phyloP scores from a whole-genome alignment of 1,140 invertebrate genomes.

The Battus philenor region DNA sequence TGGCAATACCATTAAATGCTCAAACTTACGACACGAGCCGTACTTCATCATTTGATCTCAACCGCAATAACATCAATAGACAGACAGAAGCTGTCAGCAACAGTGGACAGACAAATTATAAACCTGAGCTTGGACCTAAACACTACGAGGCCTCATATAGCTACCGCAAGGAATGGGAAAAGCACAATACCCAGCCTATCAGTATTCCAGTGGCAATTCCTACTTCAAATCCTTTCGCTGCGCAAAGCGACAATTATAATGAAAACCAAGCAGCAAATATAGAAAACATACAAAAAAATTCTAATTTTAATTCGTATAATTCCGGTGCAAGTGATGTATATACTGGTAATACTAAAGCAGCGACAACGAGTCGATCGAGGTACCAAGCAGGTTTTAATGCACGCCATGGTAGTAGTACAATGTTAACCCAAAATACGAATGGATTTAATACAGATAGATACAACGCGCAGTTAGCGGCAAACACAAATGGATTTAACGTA shows the following conservation, averaged over 20 bases:
- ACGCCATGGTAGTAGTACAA: constrained; percentile 20
- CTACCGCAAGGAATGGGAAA: constrained; percentile 71
- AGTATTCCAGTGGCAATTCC: constrained; percentile 23
- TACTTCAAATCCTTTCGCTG: constrained; percentile 39
- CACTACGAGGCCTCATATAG: constrained; percentile 68
- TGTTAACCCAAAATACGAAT: constrained; percentile 21
- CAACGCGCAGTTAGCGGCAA: too few relatives aligned
- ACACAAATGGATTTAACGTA: constrained; percentile 2
- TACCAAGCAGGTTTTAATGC: constrained; percentile 28
- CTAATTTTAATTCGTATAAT: constrained; percentile 26
- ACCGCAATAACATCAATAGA: constrained; percentile 37
- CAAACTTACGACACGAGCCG: constrained; percentile 36
- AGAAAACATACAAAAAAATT: constrained; percentile 25
- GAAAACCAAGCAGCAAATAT: constrained; percentile 29
- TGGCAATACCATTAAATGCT: constrained; percentile 45
- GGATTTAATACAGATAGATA: constrained; percentile 8
- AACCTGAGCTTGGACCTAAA: constrained; percentile 38
- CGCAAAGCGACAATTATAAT: constrained; percentile 53
- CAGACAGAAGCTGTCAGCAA: constrained; percentile 41
- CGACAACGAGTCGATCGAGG: constrained; percentile 25
- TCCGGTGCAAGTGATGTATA: constrained; percentile 32
- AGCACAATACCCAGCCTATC: constrained; percentile 44
- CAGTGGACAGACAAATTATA: constrained; percentile 20
- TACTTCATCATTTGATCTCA: constrained; percentile 24
- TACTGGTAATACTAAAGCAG: constrained; percentile 22